phyloP scores from a whole-genome alignment of 2,113 vertebrate genomes.

The Marmota monax region DNA sequence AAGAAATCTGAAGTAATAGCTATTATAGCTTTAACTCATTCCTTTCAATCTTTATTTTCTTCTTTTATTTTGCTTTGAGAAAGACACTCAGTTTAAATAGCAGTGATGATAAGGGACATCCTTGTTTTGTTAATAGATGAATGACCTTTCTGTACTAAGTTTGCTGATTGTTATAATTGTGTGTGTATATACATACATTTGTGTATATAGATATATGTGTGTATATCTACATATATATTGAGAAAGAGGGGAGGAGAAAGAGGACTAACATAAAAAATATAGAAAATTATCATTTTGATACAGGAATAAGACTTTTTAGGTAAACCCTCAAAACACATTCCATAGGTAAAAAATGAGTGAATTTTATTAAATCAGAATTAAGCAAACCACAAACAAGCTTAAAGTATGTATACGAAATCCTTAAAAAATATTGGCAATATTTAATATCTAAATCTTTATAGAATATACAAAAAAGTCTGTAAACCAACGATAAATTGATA shows the following conservation, averaged over 20 bases:
- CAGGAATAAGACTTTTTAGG: not conserved
- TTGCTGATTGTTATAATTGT: not conserved
- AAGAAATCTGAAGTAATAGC: not conserved
- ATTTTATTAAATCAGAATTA: slow-evolving; percentile 30
- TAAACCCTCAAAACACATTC: not conserved
- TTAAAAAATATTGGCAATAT: not conserved
- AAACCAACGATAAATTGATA: not conserved
- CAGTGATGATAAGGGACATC: not conserved
- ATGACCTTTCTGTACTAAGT: slow-evolving; percentile 53
- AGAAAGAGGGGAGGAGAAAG: not conserved
- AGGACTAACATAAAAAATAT: not conserved
- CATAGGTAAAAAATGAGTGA: not conserved
- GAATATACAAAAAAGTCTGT: not conserved
- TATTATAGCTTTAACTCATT: slow-evolving; percentile 13
- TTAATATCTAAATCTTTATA: slow-evolving; percentile 36
- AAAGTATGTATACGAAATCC: not conserved
- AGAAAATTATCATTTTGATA: not conserved
- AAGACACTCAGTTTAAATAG: slow-evolving; percentile 18
- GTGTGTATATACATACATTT: not conserved
- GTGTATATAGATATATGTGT: not conserved
- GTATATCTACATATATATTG: not conserved
- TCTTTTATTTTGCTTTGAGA: not conserved
- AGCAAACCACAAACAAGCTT: not conserved
- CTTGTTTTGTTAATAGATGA: not conserved
- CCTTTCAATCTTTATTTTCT: not conserved